A percentile compares a stretch with the other conserved stretches of the same genome.
Evolutionary conservation across 2,113 vertebrate species (phyloP).

Genomic region (Dascyllus trimaculatus): DNA sequence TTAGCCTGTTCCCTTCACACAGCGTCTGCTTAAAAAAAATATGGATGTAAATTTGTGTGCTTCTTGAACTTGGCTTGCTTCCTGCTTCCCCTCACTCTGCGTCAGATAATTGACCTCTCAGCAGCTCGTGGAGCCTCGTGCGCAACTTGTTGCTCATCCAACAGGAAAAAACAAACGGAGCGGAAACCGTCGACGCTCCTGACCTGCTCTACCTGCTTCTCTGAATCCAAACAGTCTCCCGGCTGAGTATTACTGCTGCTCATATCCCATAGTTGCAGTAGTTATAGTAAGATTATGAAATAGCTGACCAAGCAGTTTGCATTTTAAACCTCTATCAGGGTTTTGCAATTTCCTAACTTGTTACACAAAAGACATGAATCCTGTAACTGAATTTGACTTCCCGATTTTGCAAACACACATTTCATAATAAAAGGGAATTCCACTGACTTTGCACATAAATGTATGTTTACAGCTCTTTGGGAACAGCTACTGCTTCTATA

Average conservation of each 20-base stretch:
- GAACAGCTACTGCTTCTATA: no score
- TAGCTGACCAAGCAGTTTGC: neutral
- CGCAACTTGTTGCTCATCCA: conserved; percentile 53
- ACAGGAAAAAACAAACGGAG: conserved; percentile 74
- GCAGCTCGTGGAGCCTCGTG: conserved; percentile 11
- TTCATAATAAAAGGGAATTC: no score
- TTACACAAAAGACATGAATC: no score
- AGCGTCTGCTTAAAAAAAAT: neutral
- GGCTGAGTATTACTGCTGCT: neutral
- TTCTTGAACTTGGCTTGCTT: conserved; percentile 35
- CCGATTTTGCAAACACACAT: no score
- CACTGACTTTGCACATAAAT: no score
- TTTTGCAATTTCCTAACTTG: neutral
- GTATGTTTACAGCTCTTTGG: no score
- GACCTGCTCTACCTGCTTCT: conserved; percentile 54
- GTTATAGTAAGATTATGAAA: no score
- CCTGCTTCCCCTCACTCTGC: conserved; percentile 51
- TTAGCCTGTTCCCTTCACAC: neutral
- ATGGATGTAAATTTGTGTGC: conserved; percentile 3
- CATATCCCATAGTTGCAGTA: neutral
- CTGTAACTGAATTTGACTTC: no score
- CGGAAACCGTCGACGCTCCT: conserved; percentile 42
- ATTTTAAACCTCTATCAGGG: neutral
- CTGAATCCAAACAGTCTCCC: neutral
- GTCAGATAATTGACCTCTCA: conserved; percentile 59